A percentile compares a stretch with the other conserved stretches of the same genome.
phyloP scores from a whole-genome alignment of 2,888 invertebrate species.

The Spisula solida region DNA sequence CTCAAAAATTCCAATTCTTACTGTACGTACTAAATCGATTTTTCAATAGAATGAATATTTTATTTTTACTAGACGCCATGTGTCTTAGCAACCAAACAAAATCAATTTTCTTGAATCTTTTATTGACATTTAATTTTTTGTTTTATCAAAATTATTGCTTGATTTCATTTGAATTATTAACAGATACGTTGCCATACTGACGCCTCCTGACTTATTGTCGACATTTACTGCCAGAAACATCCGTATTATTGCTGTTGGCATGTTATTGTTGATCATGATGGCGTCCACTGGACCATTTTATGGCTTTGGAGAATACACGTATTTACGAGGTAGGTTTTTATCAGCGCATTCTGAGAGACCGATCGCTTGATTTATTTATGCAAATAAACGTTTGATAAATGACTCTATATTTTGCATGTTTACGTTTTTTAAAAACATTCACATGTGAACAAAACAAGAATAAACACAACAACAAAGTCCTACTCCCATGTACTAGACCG shows the following conservation, averaged over 20 bases:
- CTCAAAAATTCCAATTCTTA: not conserved
- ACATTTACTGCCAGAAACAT: constrained; percentile 69
- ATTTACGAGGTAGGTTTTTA: constrained; percentile 61
- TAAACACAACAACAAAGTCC: too few species aligned
- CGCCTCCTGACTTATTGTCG: constrained; percentile 61
- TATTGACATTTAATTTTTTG: not conserved
- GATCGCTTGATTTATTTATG: too few species aligned
- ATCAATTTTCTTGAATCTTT: not conserved
- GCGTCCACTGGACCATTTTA: constrained; percentile 71
- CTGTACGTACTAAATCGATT: not conserved
- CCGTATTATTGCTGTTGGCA: constrained; percentile 66
- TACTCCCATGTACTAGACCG: too few species aligned
- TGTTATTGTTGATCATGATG: constrained; percentile 63
- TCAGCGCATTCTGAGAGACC: constrained; percentile 69
- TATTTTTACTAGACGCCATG: not conserved
- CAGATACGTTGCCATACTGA: constrained; percentile 68
- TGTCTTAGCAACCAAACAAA: not conserved
- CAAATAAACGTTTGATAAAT: constrained; percentile 27
- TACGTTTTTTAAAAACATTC: too few species aligned
- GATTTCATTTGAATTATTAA: not conserved
- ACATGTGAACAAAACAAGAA: too few species aligned
- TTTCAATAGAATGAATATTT: not conserved
- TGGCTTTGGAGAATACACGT: constrained; percentile 74
- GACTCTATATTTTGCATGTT: too few species aligned
- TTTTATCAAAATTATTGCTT: not conserved